A percentile compares a stretch with the other conserved stretches of the same genome.
These are phyloP conservation scores for Hystrix cristata DNA, from an alignment of 2,113 vertebrate genomes.

Conservation along the genomic window DNA sequence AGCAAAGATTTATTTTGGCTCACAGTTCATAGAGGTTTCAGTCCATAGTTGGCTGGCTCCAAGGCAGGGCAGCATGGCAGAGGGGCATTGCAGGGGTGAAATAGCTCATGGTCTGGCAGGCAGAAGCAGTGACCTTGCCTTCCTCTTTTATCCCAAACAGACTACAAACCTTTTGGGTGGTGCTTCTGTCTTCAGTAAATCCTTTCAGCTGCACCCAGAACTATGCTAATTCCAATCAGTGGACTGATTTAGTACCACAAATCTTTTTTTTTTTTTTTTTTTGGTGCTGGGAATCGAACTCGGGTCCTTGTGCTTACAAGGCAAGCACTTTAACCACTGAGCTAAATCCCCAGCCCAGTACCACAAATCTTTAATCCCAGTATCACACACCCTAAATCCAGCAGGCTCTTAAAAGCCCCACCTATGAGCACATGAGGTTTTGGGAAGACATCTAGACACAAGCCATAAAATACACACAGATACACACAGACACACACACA, in stretches of 20 bases:
- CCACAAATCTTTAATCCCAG: neutral
- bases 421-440: neutral
- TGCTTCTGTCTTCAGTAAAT: neutral
- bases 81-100: neutral
- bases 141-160: neutral
- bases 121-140: neutral
- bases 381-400: neutral
- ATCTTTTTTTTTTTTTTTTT: no score
- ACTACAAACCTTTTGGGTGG: neutral
- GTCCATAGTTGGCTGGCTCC: neutral
- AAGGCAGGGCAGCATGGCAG: neutral
- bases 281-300: no score
- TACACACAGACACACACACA: neutral
- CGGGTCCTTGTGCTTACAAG: no score
- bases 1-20: neutral
- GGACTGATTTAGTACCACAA: neutral
- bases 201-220: neutral
- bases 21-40: neutral
- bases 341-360: no score
- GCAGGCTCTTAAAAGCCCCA: neutral
- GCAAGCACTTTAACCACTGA: no score
- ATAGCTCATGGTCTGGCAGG: neutral
- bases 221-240: neutral
- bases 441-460: neutral
- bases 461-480: neutral